Base-by-base conservation (phyloP, 2,797 vertebrate species). In the Pangasius macronema region DNA sequence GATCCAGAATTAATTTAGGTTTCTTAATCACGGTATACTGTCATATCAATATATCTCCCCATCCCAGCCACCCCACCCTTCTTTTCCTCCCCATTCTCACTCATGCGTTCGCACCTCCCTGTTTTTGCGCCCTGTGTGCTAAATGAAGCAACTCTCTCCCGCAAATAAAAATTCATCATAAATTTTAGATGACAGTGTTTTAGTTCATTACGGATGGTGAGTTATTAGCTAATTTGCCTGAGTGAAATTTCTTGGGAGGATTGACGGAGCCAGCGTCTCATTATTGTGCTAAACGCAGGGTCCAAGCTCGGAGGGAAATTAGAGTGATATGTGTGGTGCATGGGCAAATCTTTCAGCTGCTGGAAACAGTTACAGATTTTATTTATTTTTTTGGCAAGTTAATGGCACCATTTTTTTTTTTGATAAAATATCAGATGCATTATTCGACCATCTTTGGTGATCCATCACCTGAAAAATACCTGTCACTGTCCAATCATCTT, bases 181-280 rank as follows among this genome's bases (percentile, higher is more conserved):
- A 86, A 88, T 87, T 88, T 85, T 65, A 49, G 55, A 87, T 83
- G 85, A 86, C 89, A 86, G 68, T 86, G 86, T 88, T 91, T 87
- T 87, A 90, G 86, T 88, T 90, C 91, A 92, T 90, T 91, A 90
- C 76, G 59, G 87, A 70, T 82, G 61, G 73, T 91, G 90, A 91
- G 83, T 89, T 90, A 91, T 92, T 87, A 91, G 87, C 82, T 89
- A 82, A 92, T 91, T 91, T 91, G 84, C 86, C 39, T 85, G 84
- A 79, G 88, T 87, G 85, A 88, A 88, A 88, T 82, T 87, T 85
- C 83, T 51, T 67, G 82, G 84, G 86, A 87, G 90, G 84, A 89
- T 90, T 87, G 89, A 88, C 85, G 86, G 87, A 85, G 87, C 87
- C 85, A 39, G 77, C 80, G 39, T 79, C 82, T 77, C 42, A 67